Base-by-base conservation (phyloP, 2,113 vertebrate genomes). In the Zeus faber region DNA sequence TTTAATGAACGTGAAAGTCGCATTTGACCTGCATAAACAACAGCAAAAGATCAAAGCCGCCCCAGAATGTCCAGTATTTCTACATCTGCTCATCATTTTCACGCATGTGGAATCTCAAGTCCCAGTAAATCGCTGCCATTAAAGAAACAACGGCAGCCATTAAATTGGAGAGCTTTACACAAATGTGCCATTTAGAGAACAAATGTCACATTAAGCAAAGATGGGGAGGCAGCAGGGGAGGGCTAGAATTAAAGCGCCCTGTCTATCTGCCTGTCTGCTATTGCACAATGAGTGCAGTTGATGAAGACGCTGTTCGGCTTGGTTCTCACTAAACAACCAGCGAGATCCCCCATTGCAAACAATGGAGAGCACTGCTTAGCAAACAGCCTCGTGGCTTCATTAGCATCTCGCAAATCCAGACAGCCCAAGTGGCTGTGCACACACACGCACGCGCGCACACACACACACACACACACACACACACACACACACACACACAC, bases 401-500 rank as follows among this genome's bases (percentile, higher is more conserved):
- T 88, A 75, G 76, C 78, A 86, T 85, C 65, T 55, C 3, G 3
- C 70, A 48, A 57, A 76, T 67, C 76, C 79, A 79, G 83, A 80
- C 72, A 46, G 47, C 27, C 43, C 51, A 26, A 74, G 60, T 57
- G 72, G 18, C 4, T 29, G 27, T 29, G 27, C 26, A 62, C 41
- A 54, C 62, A 68, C 52, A 62, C 53, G 40, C 67, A 39, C 60
- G 47, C 62, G 49, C 63, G 22, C 49, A 52, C 54, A 21, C 21
- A 39, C 56, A 49, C 46, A 48, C 45, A 58, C 55, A 20, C 23
- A 16, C 45, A 14, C 57, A 21, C 27, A 44, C 41, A 44, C 29
- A 65, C 40, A 54, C 62, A 68, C 52, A 62, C 53, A 45, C 67
- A 39, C 60, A 50, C 62, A 52, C 63, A 35, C 49, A 52, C 54